Evolutionary conservation across 2,888 invertebrate species (phyloP), one percentile per base, ranked within the genome.

Genomic region (Ellobium chinense): DNA sequence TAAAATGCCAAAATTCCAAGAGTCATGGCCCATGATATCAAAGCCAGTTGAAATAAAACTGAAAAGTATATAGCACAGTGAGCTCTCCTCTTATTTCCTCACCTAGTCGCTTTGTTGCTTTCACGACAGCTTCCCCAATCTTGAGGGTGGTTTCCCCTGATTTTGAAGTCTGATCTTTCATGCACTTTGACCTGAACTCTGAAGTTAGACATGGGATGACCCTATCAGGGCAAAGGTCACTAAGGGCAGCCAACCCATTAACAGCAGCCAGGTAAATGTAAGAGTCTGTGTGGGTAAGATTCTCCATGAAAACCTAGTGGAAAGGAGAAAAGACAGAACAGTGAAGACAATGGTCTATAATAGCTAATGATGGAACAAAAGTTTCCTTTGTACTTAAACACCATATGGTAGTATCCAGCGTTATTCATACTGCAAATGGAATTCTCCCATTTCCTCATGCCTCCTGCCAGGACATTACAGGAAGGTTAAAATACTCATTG

Each of bases 211-310:
- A 92, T 83, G 95, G 94, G 54, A 97, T 92, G 0, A 96, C 95
- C 87, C 95, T 94, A 87, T 96, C 95, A 0, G 97, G 95, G 91
- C 95, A 95, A 74, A 94, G 92, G 46, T 94, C 94, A 18, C 95
- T 95, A 84, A 97, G 93, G 1, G 95, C 94, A 12, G 96, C 95
- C 69, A 97, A 92, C 1, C 96, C 97, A 90, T 96, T 95, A 27
- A 97, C 95, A 1, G 97, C 95, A 80, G 95, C 94, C 83, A 97
- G 93, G 91, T 97, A 97, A 80, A 97, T 94, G 91, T 96, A 97
- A 0, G 97, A 96, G 91, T 97, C 97, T 18, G 95, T 93, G 87
- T 97, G 95, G 90, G 95, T 95, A 0, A 97, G 91, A 93, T 96
- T 95, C 92, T 96, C 95, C 95, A 96, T 95, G 56, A 76, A 77